Evolutionary conservation across 1,140 invertebrate species (phyloP).

Genomic region (Steinernema feltiae): DNA sequence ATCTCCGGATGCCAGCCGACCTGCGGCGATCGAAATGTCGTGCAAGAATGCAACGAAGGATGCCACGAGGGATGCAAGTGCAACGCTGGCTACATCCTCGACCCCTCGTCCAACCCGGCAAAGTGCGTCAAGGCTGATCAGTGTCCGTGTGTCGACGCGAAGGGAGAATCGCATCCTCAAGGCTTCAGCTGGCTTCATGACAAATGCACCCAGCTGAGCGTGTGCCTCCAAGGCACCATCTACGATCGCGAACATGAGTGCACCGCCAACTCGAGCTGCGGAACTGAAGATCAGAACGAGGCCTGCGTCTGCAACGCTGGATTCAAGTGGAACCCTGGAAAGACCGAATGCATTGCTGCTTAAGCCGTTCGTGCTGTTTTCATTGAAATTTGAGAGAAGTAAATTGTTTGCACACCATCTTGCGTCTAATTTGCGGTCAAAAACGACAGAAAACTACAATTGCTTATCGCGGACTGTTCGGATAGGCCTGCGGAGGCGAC

Average conservation of each 20-base stretch:
- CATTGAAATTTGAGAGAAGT: too few species aligned
- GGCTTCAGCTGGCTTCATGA: not conserved
- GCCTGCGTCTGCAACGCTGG: not conserved
- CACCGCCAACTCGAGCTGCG: not conserved
- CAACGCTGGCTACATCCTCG: not conserved
- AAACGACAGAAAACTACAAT: too few species aligned
- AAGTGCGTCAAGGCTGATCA: not conserved
- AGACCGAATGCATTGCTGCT: not conserved
- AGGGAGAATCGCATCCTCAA: not conserved
- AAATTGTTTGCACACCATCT: too few species aligned
- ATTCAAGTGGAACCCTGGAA: not conserved
- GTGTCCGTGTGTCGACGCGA: not conserved
- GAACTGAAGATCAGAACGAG: not conserved
- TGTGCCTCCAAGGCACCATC: not conserved
- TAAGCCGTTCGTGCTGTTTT: too few species aligned
- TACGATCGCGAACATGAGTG: not conserved
- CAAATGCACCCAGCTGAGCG: not conserved
- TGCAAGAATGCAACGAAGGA: not conserved
- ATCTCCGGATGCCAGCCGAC: not conserved
- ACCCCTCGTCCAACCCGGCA: not conserved
- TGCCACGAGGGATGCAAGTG: not conserved
- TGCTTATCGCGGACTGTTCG: too few species aligned
- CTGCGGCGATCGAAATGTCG: not conserved
- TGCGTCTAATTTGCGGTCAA: too few species aligned
- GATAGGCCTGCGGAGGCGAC: too few species aligned